These are phyloP conservation scores for Oxytorus armatus DNA, from an alignment of 2,888 invertebrate genomes.

Conservation along the genomic window DNA sequence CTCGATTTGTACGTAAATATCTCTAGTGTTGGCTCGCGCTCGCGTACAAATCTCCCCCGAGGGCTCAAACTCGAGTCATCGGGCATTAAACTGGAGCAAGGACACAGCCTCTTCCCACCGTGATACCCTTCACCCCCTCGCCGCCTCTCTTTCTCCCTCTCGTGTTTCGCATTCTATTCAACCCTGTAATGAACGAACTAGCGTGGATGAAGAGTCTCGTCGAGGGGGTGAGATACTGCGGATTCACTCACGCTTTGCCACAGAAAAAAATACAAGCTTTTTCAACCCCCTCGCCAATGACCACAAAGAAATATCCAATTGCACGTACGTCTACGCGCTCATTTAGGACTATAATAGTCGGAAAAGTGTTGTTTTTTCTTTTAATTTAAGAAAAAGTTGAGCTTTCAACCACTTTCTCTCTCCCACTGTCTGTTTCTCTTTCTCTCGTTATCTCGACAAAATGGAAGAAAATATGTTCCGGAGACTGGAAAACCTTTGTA, in stretches of 20 bases:
- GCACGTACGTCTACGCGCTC: not conserved
- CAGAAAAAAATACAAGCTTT: slow-evolving; percentile 30
- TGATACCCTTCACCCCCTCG: slow-evolving; percentile 50
- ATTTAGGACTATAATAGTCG: not conserved
- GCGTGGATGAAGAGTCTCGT: slow-evolving; percentile 28
- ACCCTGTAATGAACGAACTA: slow-evolving; percentile 44
- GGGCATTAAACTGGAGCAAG: slow-evolving; percentile 78
- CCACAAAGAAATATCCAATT: slow-evolving; percentile 23
- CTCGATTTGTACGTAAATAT: too few species aligned
- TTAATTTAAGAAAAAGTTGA: not conserved
- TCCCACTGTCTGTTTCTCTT: not conserved
- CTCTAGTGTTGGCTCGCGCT: slow-evolving; percentile 26
- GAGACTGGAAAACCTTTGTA: not conserved
- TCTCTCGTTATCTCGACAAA: not conserved
- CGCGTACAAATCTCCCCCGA: slow-evolving; percentile 37
- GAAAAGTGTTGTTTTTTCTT: not conserved
- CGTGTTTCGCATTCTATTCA: slow-evolving; percentile 45
- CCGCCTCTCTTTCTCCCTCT: not conserved
- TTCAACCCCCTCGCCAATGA: slow-evolving; percentile 13
- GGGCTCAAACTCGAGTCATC: slow-evolving; percentile 54
- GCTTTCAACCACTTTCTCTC: not conserved
- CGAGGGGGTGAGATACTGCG: slow-evolving; percentile 23
- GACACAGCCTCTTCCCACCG: slow-evolving; percentile 72
- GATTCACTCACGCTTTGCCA: slow-evolving; percentile 19
- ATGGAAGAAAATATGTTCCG: not conserved